Base-by-base conservation (phyloP, 2,888 invertebrate genomes). In the Latheticus oryzae region DNA sequence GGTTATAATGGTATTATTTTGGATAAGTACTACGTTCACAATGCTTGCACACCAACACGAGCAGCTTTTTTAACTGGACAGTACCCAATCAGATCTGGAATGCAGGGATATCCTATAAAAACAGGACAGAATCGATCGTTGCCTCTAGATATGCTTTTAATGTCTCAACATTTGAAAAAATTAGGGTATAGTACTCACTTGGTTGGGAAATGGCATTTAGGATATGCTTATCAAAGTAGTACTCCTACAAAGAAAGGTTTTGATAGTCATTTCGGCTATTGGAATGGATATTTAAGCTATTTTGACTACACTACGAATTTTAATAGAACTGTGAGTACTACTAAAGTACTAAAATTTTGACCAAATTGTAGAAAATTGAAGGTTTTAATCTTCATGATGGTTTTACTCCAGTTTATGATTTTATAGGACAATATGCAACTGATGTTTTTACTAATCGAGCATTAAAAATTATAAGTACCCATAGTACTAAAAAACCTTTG, bases 161-260 rank as follows among this genome's bases (percentile, higher is more conserved):
- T 85, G 60, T 82, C 84, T 0, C 77, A 84, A 76, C 85, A 87
- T 74, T 79, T 93, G 40, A 82, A 82, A 72, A 79, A 81, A 21
- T 72, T 81, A 16, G 91, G 91, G 4, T 93, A 93, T 73, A 78
- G 77, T 12, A 91, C 90, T 0, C 88, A 89, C 75, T 83, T 90
- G 50, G 85, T 93, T 1, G 93, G 93, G 2, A 93, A 93, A 80
- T 93, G 93, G 93, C 90, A 91, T 73, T 83, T 95, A 57, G 95
- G 95, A 1, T 88, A 86, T 79, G 87, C 86, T 40, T 80, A 82
- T 33, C 80, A 81, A 45, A 84, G 84, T 58, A 88, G 83, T 70
- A 84, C 89, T 1, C 93, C 93, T 0, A 84, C 83, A 1, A 79
- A 80, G 33, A 82, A 91, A 35, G 93, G 93, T 0, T 96, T 91